Percentiles rank a stretch among this genome's conserved stretches.
phyloP scores from a whole-genome alignment of 1,140 invertebrate genomes.

The Caenorhabditis remanei region DNA sequence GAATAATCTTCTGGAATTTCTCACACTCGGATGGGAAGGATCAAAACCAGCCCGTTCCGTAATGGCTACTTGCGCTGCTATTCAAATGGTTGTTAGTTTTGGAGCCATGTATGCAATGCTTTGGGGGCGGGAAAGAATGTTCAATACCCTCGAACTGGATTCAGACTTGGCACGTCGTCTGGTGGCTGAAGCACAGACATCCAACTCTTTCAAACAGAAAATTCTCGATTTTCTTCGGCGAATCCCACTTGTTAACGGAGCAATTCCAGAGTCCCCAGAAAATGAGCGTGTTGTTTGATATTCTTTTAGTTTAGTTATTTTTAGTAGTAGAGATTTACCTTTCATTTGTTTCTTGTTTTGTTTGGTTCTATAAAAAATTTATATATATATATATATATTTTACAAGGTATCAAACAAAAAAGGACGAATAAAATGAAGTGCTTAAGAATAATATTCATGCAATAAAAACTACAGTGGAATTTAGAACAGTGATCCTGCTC shows the following conservation, averaged over 20 bases:
- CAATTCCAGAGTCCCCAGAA: slow-evolving; percentile 7
- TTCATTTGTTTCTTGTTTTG: background rate
- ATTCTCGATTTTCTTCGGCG: slow-evolving; percentile 5
- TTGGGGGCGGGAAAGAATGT: slow-evolving; percentile 38
- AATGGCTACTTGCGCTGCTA: background rate
- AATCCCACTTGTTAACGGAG: slow-evolving; percentile 23
- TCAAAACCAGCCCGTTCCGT: slow-evolving; percentile 39
- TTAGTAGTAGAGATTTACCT: background rate
- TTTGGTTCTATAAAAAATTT: background rate
- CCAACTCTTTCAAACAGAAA: slow-evolving; percentile 5
- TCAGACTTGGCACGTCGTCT: slow-evolving; percentile 5
- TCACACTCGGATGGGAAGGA: slow-evolving; percentile 44
- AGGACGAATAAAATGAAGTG: no score
- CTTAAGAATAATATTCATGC: background rate
- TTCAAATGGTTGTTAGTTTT: slow-evolving; percentile 47
- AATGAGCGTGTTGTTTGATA: slow-evolving; percentile 29
- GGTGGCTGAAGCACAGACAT: slow-evolving; percentile 24
- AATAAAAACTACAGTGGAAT: background rate
- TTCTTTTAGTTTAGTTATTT: background rate
- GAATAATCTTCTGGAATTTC: slow-evolving; percentile 22
- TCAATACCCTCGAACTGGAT: slow-evolving; percentile 37
- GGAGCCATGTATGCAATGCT: slow-evolving; percentile 32
- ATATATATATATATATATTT: background rate
- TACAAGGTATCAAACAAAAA: background rate
- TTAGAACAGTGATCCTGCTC: slow-evolving; percentile 23